Percentiles rank a stretch among this genome's conserved stretches.
phyloP scores from a whole-genome alignment of 2,113 vertebrate genomes.

The Entomyzon cyanotis region DNA sequence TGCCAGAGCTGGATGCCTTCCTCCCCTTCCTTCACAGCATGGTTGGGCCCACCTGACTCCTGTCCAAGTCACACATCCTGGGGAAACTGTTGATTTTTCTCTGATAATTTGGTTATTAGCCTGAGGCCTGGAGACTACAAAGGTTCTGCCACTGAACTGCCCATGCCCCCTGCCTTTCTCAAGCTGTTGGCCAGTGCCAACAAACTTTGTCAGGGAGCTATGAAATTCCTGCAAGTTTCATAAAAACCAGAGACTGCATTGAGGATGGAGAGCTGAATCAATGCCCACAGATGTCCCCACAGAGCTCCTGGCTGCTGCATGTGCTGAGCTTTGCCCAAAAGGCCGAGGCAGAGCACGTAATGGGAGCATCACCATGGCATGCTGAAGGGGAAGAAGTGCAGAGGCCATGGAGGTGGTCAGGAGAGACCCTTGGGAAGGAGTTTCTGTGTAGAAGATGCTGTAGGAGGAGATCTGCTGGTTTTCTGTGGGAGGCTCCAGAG shows the following conservation, averaged over 20 bases:
- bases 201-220: not conserved
- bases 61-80: slow-evolving; percentile 9
- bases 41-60: not conserved
- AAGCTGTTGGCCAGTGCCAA: not conserved
- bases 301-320: not conserved
- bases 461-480: not conserved
- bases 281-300: accelerated
- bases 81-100: not conserved
- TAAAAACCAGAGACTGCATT: not conserved
- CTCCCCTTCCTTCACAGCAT: not conserved
- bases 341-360: not conserved
- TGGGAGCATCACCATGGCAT: not conserved
- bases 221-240: not conserved
- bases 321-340: not conserved
- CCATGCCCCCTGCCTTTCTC: not conserved
- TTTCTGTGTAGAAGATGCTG: not conserved
- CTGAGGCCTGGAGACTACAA: not conserved
- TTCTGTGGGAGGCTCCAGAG: not conserved
- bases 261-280: not conserved
- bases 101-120: not conserved
- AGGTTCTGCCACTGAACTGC: not conserved
- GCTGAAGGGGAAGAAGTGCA: not conserved
- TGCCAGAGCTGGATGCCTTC: not conserved
- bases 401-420: not conserved
- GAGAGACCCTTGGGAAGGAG: not conserved